Percentiles rank a stretch among this genome's conserved stretches.
Conservation (phyloP, 2,888 invertebrate species). For the Apamea monoglypha region DNA sequence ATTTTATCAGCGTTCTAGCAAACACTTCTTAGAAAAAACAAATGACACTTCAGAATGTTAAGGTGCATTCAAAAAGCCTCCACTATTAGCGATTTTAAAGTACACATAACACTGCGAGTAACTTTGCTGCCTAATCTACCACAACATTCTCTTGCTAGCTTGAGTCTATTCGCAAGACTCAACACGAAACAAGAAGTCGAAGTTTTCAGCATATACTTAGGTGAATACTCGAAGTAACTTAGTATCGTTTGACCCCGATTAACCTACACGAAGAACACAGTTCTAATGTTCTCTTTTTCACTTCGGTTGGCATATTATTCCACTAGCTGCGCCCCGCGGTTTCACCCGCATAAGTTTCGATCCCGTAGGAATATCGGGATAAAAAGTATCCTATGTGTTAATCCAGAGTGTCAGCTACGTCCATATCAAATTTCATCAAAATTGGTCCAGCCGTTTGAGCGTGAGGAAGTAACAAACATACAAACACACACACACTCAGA, state of each 20-base stretch:
- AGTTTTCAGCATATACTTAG: slow-evolving; percentile 31
- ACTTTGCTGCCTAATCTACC: slow-evolving; percentile 27
- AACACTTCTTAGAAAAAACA: not conserved
- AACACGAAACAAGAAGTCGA: slow-evolving; percentile 26
- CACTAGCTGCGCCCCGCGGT: no score
- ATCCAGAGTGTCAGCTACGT: no score
- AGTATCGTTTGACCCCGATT: not conserved
- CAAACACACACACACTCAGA: no score
- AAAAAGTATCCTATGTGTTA: no score
- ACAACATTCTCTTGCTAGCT: no score
- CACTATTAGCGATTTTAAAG: not conserved
- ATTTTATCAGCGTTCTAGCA: not conserved
- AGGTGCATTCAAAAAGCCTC: not conserved
- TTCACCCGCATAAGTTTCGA: no score
- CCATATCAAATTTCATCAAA: no score
- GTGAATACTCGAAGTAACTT: slow-evolving; percentile 31
- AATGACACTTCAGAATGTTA: not conserved
- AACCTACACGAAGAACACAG: not conserved
- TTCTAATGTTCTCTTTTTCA: not conserved
- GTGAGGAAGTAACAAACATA: no score
- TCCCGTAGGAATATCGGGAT: no score
- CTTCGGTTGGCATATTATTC: not conserved
- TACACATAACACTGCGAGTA: not conserved
- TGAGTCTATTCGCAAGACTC: slow-evolving; percentile 14
- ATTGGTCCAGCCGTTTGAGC: no score